Conservation (phyloP, 2,113 vertebrate species). For the Cynopterus brachyotis region DNA sequence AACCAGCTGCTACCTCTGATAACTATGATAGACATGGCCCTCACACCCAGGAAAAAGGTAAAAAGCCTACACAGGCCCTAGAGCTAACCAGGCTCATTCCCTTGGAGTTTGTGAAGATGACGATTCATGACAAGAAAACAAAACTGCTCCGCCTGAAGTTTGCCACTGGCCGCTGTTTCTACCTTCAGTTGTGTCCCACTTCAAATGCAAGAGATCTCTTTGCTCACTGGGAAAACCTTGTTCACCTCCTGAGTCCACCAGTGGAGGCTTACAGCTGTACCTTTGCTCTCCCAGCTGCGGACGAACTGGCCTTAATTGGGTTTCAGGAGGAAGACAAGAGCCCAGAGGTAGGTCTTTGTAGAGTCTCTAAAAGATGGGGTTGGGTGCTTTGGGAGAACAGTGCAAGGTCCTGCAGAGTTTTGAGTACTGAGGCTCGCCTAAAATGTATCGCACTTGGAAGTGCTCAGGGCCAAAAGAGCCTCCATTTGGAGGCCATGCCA, state of each 20-base stretch:
- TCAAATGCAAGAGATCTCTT: constrained; percentile 26
- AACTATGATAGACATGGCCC: neutral
- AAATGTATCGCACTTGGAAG: neutral
- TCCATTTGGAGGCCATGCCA: neutral
- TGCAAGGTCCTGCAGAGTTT: neutral
- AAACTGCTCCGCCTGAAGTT: constrained; percentile 14
- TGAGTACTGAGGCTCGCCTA: neutral
- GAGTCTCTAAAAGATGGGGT: neutral
- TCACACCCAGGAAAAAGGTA: neutral
- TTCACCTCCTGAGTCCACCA: constrained; percentile 1
- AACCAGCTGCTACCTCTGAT: neutral
- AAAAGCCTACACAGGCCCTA: neutral
- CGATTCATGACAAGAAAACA: neutral
- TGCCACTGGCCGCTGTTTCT: neutral
- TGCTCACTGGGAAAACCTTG: constrained; percentile 1
- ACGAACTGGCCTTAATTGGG: neutral
- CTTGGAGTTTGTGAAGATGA: constrained; percentile 9
- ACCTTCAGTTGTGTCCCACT: neutral
- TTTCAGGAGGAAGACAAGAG: neutral
- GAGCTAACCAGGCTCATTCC: constrained; percentile 24
- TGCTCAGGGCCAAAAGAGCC: neutral
- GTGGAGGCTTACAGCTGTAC: neutral
- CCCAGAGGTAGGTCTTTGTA: neutral
- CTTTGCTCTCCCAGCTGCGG: neutral
- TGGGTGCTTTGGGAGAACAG: neutral